Percentiles rank a stretch among this genome's conserved stretches.
phyloP scores from a whole-genome alignment of 2,113 vertebrate species.

The Mellivora capensis region DNA sequence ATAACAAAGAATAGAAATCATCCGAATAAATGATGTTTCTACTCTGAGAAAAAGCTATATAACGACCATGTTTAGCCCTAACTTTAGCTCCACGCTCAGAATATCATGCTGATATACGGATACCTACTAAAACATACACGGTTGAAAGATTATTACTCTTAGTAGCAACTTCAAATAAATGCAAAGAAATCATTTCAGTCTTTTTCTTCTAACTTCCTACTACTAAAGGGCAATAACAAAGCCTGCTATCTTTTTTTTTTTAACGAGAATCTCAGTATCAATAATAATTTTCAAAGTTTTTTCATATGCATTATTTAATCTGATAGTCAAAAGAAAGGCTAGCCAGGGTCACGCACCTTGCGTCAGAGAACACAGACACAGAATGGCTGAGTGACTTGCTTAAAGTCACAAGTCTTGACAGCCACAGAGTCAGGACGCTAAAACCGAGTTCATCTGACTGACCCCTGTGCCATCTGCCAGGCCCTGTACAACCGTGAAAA shows the following conservation, averaged over 20 bases:
- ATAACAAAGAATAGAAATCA: neutral
- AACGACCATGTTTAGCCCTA: neutral
- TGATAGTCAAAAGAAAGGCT: neutral
- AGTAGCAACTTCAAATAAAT: neutral
- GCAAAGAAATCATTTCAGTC: neutral
- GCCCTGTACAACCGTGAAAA: neutral
- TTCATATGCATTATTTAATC: neutral
- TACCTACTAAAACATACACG: fast-evolving
- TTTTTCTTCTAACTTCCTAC: neutral
- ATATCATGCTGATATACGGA: fast-evolving
- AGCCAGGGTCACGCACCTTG: too few relatives aligned
- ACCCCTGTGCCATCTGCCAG: fast-evolving
- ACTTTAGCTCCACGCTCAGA: neutral
- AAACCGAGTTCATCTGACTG: too few relatives aligned
- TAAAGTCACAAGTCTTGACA: too few relatives aligned
- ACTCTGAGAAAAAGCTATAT: neutral
- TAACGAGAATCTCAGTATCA: neutral
- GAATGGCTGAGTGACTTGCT: neutral
- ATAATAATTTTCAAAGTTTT: neutral
- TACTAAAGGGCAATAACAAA: neutral
- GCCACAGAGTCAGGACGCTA: neutral
- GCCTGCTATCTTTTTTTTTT: neutral
- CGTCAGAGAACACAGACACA: neutral
- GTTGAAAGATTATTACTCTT: neutral
- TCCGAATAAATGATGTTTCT: neutral